Base-by-base conservation (phyloP, 2,888 invertebrate genomes). In the Trachelus stipa region DNA sequence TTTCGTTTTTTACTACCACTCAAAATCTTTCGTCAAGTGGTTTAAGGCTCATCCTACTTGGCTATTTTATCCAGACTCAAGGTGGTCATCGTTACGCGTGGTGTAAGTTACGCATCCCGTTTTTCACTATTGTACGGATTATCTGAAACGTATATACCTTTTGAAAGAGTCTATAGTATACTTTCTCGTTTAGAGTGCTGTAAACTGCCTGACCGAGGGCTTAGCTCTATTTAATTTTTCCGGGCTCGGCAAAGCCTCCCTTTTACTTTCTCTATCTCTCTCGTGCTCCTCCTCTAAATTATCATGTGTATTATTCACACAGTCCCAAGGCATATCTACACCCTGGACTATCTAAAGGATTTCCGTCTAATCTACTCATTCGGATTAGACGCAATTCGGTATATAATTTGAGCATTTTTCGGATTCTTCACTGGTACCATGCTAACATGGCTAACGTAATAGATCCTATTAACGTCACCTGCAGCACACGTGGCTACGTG, bases 401-500 rank as follows among this genome's bases (percentile, higher is more conserved):
- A 31, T 15, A 34, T 30, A 11, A 71, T 71, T 71, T 71, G 23
- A 15, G 30, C 31, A 71, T 30, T 71, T 71, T 34, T 71, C 71
- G 31, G 30, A 34, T 33, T 71, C 34, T 11, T 71, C 30, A 12
- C 31, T 9, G 15, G 23, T 30, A 15, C 71, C 12, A 9, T 30
- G 0, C 15, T 15, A 9, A 9, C 71, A 11, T 71, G 31, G 71
- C 15, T 11, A 34, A 71, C 71, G 71, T 56, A 56, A 71, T 34
- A 71, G 30, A 15, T 71, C 71, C 71, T 31, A 71, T 56, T 15
- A 56, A 15, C 23, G 56, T 56, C 56, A 56, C 56, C 71, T 34
- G 71, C 71, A 71, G 9, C 71, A 71, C 71, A 71, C 34, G 12
- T 31, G 71, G 71, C 71, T 33, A 31, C 71, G 71, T 31, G 71